Evolutionary conservation across 2,113 vertebrate genomes (phyloP), one percentile per base, ranked within the genome.

Genomic region (Pterocles gutturalis): DNA sequence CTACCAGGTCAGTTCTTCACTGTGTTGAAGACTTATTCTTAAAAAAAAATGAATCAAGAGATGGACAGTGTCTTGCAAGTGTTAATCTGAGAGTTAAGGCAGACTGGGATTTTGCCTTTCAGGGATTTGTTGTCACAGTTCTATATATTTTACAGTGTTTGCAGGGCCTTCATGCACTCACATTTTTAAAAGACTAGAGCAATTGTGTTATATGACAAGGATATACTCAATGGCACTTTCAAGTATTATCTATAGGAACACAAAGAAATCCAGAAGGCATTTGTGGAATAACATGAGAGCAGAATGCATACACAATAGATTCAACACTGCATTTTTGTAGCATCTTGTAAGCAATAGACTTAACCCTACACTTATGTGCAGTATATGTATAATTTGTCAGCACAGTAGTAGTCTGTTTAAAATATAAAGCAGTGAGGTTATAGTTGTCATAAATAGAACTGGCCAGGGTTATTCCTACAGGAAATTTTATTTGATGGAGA

Each of bases 81-180:
- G 69, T 95, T 94, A 90, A 92, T 84, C 72, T 83, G 77, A 82
- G 69, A 95, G 45, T 76, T 91, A 93, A 12, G 79, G 60, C 36
- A 91, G 69, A 83, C 5, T 72, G 58, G 10, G 36, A 82, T 16
- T 58, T 20, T 81, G 48, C 54, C 41, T 83, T 77, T 60, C 29
- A 29, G 55, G 57, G 76, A 60, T 28, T 2, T 28, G 2, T 72
- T 15, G 3, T 71, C n/a, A 67, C 17, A 70, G 49, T 62, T 89
- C 33, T 58, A 17, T 64, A 24, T 83, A 46, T 60, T 94, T 94
- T 45, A 76, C 11, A 22, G 53, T 15, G 8, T 76, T 93, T 83
- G 62, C 7, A 4, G 49, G 48, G 45, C 43, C 51, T 54, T 24
- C 17, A 6, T 71, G 49, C 55, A 51, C 45, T 54, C 20, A 72